phyloP scores from a whole-genome alignment of 2,888 invertebrate genomes.

The Hemaris fuciformis region DNA sequence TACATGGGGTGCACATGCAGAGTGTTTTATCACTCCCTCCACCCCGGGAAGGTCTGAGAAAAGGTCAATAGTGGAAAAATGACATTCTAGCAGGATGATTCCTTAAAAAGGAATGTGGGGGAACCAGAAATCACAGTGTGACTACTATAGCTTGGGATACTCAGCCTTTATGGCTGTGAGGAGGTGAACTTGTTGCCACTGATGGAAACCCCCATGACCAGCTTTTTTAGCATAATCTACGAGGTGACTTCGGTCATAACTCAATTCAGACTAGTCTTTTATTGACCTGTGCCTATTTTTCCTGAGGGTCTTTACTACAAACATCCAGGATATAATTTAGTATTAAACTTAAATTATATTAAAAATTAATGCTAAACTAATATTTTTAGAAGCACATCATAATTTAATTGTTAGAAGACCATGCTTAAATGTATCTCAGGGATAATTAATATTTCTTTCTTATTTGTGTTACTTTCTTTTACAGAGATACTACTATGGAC shows the following conservation, averaged over 20 bases:
- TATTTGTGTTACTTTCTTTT: too few relatives aligned
- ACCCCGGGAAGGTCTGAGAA: constrained; percentile 93
- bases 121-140: constrained; percentile 87
- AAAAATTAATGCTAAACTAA: too few relatives aligned
- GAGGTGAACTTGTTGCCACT: constrained; percentile 67
- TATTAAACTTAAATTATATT: not conserved
- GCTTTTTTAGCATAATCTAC: constrained; percentile 90
- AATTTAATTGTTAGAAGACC: too few relatives aligned
- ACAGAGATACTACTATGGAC: too few relatives aligned
- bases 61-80: constrained; percentile 74
- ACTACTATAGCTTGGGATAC: constrained; percentile 78
- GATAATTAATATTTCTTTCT: too few relatives aligned
- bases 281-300: constrained; percentile 78
- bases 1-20: constrained; percentile 86
- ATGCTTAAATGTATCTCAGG: too few relatives aligned
- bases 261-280: constrained; percentile 94
- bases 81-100: constrained; percentile 87
- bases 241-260: constrained; percentile 85
- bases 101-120: constrained; percentile 83
- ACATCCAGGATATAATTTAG: too few relatives aligned
- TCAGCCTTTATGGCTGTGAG: constrained; percentile 62
- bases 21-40: constrained; percentile 81
- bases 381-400: too few relatives aligned
- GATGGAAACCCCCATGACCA: constrained; percentile 87
- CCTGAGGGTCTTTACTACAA: constrained; percentile 63